Conservation (phyloP, 1,140 invertebrate genomes). For the Myzus persicae region DNA sequence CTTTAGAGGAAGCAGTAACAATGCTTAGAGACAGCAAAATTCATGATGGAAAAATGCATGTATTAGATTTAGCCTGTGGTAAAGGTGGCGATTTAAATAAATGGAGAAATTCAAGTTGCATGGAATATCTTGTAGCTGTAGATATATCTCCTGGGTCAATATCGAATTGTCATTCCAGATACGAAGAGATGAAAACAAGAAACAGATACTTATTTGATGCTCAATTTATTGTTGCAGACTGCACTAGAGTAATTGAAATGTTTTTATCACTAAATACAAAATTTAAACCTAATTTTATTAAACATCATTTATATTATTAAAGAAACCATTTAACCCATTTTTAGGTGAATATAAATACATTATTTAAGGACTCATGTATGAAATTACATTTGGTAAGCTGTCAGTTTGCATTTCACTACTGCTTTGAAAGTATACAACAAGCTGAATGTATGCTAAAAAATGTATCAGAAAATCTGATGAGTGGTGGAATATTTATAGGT, state of each 20-base stretch:
- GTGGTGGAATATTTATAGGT: conserved; percentile 95
- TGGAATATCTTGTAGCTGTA: conserved; percentile 88
- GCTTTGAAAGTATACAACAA: conserved; percentile 91
- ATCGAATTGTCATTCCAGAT: conserved; percentile 81
- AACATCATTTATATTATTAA: neutral
- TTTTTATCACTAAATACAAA: conserved; percentile 58
- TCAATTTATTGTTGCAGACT: conserved; percentile 92
- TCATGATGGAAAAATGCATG: conserved; percentile 70
- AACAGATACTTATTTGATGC: conserved; percentile 69
- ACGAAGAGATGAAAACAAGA: conserved; percentile 69
- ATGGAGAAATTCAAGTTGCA: conserved; percentile 83
- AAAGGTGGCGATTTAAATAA: conserved; percentile 98
- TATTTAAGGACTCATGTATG: conserved; percentile 64
- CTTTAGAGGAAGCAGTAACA: conserved; percentile 71
- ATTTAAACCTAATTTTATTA: neutral
- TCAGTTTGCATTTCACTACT: conserved; percentile 97
- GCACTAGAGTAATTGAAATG: conserved; percentile 74
- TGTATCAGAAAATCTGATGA: conserved; percentile 84
- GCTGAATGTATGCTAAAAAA: conserved; percentile 93
- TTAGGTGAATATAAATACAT: conserved; percentile 65
- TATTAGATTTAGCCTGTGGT: conserved; percentile 84
- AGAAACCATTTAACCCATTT: conserved; percentile 24
- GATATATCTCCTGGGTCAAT: conserved; percentile 94
- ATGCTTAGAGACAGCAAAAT: conserved; percentile 71
- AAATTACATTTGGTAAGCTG: conserved; percentile 91